Percentiles rank a stretch among this genome's conserved stretches.
Conservation (phyloP, 2,113 vertebrate genomes). For the Neolamprologus sp. region DNA sequence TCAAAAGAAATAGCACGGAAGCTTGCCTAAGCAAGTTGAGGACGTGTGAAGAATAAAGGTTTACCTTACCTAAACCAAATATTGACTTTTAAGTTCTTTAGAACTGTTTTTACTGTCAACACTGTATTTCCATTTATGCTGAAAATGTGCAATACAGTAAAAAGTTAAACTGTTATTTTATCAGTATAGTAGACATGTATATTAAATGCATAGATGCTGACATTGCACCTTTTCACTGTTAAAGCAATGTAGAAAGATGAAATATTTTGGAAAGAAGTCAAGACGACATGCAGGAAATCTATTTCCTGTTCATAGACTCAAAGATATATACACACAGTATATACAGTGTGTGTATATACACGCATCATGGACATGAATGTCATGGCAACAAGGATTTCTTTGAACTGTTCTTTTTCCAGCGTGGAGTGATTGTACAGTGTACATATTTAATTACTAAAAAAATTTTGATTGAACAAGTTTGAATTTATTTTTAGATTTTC, state of each 20-base stretch:
- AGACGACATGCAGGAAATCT: background rate
- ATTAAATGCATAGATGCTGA: background rate
- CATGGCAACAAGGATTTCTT: background rate
- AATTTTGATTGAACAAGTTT: background rate
- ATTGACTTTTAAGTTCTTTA: background rate
- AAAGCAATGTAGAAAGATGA: background rate
- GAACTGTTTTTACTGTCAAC: background rate
- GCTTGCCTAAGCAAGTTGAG: background rate
- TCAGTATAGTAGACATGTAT: background rate
- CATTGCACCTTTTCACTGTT: background rate
- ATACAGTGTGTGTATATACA: background rate
- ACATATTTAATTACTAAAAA: background rate
- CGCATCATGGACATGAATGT: background rate
- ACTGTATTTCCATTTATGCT: background rate
- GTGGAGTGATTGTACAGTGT: background rate
- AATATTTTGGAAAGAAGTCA: background rate
- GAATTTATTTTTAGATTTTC: background rate
- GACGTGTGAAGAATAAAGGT: background rate
- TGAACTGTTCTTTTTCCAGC: background rate
- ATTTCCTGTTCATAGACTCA: background rate
- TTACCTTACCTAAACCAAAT: background rate
- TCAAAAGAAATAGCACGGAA: background rate
- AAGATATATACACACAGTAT: background rate
- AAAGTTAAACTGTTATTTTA: background rate
- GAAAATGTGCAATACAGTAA: background rate